These are phyloP conservation scores for Kradibia gibbosae DNA, from an alignment of 1,140 invertebrate genomes.

Conservation along the genomic window DNA sequence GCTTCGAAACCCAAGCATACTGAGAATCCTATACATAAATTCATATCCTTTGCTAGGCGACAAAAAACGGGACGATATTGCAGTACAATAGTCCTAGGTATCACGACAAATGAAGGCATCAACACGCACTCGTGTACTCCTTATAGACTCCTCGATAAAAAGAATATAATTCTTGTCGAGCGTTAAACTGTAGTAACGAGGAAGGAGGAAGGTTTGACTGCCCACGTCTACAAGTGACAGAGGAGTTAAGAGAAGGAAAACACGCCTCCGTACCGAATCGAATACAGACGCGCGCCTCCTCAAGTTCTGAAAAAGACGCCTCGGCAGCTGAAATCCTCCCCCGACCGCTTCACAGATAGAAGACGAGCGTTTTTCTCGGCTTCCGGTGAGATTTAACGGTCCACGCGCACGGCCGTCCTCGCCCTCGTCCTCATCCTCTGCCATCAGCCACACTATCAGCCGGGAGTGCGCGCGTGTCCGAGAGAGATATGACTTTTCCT, in stretches of 20 bases:
- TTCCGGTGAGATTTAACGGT: slow-evolving; percentile 19
- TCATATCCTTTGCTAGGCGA: background rate
- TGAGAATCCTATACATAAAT: background rate
- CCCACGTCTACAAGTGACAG: background rate
- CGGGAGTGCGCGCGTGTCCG: background rate
- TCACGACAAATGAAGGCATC: background rate
- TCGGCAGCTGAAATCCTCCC: slow-evolving; percentile 7
- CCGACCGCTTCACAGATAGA: background rate
- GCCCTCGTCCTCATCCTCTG: background rate
- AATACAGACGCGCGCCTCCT: background rate
- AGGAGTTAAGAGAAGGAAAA: background rate
- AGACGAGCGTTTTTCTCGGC: background rate
- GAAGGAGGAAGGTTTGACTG: background rate
- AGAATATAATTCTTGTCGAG: too few relatives aligned
- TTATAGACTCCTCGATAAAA: background rate
- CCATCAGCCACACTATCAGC: background rate
- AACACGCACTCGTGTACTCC: background rate
- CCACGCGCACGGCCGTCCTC: background rate
- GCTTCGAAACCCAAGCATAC: background rate
- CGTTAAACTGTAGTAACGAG: background rate
- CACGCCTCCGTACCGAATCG: slow-evolving; percentile 8
- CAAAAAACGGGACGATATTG: background rate
- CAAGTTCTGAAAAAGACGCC: background rate
- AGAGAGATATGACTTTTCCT: slow-evolving; percentile 21
- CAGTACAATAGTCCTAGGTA: background rate